Base-by-base conservation (phyloP, 2,888 invertebrate genomes). In the Dryobota labecula region DNA sequence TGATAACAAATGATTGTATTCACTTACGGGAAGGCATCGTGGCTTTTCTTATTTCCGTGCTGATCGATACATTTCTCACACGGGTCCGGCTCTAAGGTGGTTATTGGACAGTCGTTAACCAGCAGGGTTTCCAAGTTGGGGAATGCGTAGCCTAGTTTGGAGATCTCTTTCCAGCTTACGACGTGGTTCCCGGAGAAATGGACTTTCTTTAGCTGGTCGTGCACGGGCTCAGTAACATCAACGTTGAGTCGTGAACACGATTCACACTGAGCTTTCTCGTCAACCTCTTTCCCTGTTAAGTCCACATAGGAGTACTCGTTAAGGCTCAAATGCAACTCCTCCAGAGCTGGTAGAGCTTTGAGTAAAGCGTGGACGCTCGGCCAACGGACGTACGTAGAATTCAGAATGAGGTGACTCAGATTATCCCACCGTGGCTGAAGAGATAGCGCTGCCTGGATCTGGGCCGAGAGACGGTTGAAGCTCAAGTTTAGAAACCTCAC, bases 401-500 rank as follows among this genome's bases (percentile, higher is more conserved):
- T 99, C 27, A 99, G 95, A 61, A 99, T 98, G 74, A 99, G 96
- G 90, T 98, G 97, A 81, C 97, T 97, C 45, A 98, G 96, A 86
- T 97, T 97, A 88, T 96, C 96, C 97, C 96, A 97, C 70, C 91
- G 90, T 3, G 95, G 95, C 57, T 91, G 91, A 15, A 95, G 89
- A 2, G 95, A 92, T 73, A 96, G 96, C 43, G 97, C 96, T 11
- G 96, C 95, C 80, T 97, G 96, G 36, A 98, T 94, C 65, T 98
- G 97, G 67, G 97, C 97, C 47, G 97, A 97, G 51, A 98, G 95
- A 79, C 97, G 97, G 93, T 99, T 99, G 94, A 98, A 98, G 92
- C 99, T 99, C 84, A 99, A 94, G 92, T 99, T 99, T 63, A 99
- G 97, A 93, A 99, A 99, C 89, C 98, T 97, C 78, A 99, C 97